Base-by-base conservation (phyloP, 2,888 invertebrate species). In the Bombylius major region DNA sequence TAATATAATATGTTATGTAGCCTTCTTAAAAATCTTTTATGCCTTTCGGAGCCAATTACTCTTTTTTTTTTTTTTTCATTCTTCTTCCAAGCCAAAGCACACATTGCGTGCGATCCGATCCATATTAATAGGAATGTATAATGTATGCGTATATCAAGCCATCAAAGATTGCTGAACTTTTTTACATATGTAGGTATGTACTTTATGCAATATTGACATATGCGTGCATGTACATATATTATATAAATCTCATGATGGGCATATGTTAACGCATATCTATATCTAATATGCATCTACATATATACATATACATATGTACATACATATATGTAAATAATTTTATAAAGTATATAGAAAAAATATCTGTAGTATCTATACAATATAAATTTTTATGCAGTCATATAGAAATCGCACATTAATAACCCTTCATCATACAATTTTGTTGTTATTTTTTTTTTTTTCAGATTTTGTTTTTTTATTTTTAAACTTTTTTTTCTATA, bases 381-480 rank as follows among this genome's bases (percentile, higher is more conserved):
- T 54, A 42, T 54, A 34, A 36, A 34, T 12, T 13, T 31, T 33
- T 54, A 42, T 31, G 53, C 44, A 12, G 47, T n/a, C 13, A 11
- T n/a, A 50, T 50, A 50, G 49, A 55, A 46, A 47, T 47, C 50
- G 51, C 55, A 55, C 55, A 55, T 55, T 55, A 51, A 55, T 55
- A 55, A 55, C 55, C 55, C 50, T 55, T 51, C 55, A 55, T 55
- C 50, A 51, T 51, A 55, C 45, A 51, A 55, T 51, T 55, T 54
- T 50, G 50, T 54, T 54, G 50, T 50, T 55, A 50, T 47, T 51
- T 55, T 55, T 51, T 42, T 42, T 42, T 42, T 11, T 39, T 39
- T 39, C 6, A 42, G 8, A 11, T 42, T 42, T 11, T 8, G 6
- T 39, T 9, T 39, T 39, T 39, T 39, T 39, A 9, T 39, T 39